Base-by-base conservation (phyloP, 2,113 vertebrate genomes). In the Mungos mungo region DNA sequence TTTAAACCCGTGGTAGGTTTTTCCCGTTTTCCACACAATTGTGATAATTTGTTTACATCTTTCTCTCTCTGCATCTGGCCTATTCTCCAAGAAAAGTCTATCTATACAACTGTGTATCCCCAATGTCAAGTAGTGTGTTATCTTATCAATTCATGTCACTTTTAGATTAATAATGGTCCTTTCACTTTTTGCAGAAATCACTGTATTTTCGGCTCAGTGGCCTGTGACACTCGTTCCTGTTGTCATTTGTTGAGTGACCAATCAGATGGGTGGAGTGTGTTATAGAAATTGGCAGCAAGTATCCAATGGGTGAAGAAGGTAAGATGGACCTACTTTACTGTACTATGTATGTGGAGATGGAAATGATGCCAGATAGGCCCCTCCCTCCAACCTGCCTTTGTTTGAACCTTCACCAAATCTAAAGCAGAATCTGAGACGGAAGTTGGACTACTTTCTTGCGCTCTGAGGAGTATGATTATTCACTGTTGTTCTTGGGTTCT, bases 281-380 rank as follows among this genome's bases (percentile, higher is more conserved):
- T 98, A 98, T 89, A 93, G 98, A 97, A 99, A 98, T 76, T 98
- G 98, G 98, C 98, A 98, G 95, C 98, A 97, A 95, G 98, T 98
- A 65, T 98, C 98, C 98, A 99, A 98, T 99, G 99, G 99, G 96
- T 99, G 98, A 99, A 98, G 98, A 99, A 99, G 99, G 99, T 99
- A 96, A 98, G 99, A 87, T 38, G 74, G 81, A 47, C 9, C 8
- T 3, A 19, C 3, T 0, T 45, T 71, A 11, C 27, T 57, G 7
- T 50, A 23, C 27, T 52, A 0, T 76, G 11, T 45, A 23, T 33
- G 19, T 35, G 0, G 35, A 66, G 4, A 15, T 5, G 21, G 41
- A 41, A 50, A 23, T 13, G 47, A 29, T 27, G 4, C 3, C n/a
- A 41, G 4, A 15, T 2, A 4, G 3, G 25, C 8, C 21, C 21